Evolutionary conservation across 2,797 vertebrate genomes (phyloP).

Genomic region (Mus minutoides): DNA sequence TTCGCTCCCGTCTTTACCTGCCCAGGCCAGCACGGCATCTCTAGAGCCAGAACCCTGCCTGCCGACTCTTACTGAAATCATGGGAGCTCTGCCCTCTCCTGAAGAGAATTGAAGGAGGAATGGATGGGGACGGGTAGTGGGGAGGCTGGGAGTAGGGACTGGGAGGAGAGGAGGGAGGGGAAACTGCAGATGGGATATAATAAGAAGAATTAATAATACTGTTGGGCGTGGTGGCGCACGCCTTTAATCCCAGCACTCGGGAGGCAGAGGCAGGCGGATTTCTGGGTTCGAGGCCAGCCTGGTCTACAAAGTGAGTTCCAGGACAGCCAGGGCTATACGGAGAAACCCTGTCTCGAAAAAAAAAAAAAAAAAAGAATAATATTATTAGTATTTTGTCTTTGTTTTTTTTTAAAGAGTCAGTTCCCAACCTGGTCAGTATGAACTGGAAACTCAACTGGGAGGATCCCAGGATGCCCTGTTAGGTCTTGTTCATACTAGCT

Average conservation of each 20-base stretch:
- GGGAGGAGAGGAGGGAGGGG: not conserved
- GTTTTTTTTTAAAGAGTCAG: too few species aligned
- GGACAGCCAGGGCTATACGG: too few species aligned
- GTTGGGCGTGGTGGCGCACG: too few species aligned
- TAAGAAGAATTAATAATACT: not conserved
- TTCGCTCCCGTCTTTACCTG: not conserved
- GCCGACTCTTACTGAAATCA: not conserved
- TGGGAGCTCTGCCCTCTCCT: not conserved
- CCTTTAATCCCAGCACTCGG: too few species aligned
- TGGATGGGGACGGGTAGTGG: not conserved
- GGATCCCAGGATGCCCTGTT: not conserved
- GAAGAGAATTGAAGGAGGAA: not conserved
- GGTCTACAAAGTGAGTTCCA: too few species aligned
- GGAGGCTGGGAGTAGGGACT: not conserved
- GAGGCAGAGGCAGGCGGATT: too few species aligned
- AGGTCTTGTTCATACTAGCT: not conserved
- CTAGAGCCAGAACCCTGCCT: not conserved
- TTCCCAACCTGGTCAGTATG: not conserved
- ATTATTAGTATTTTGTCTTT: too few species aligned
- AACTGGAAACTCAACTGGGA: constrained; percentile 12
- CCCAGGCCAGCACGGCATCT: constrained; percentile 2
- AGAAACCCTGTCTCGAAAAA: too few species aligned
- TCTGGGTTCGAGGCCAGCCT: too few species aligned
- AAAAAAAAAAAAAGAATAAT: too few species aligned
- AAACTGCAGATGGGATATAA: not conserved